Evolutionary conservation across 2,797 vertebrate genomes (phyloP).

Genomic region (Gallinago nigripennis): DNA sequence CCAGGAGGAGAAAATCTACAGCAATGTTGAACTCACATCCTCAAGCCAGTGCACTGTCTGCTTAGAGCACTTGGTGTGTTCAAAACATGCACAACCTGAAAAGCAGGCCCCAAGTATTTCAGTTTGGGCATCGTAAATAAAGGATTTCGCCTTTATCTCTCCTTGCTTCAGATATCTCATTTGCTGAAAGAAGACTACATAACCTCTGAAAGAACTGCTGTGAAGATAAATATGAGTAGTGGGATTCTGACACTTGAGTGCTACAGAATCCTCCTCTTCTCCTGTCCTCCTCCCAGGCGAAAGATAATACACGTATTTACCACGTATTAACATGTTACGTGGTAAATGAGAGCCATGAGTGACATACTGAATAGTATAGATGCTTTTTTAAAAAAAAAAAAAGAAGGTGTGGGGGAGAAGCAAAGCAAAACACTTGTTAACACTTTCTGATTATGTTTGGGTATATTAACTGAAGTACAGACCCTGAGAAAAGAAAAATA

Average conservation of each 20-base stretch:
- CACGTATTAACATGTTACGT: neutral
- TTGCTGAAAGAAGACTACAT: neutral
- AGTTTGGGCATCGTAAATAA: neutral
- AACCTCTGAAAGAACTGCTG: neutral
- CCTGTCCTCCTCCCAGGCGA: neutral
- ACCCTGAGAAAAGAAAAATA: neutral
- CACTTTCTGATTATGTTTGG: neutral
- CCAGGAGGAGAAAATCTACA: neutral
- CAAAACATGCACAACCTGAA: neutral
- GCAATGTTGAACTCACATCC: fast-evolving
- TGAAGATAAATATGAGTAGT: neutral
- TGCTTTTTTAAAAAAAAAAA: neutral
- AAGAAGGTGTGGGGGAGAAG: fast-evolving
- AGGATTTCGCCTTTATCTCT: neutral
- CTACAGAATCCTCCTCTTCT: neutral
- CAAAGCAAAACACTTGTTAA: neutral
- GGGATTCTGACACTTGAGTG: neutral
- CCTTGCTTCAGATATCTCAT: neutral
- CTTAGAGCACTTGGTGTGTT: neutral
- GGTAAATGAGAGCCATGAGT: neutral
- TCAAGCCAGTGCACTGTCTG: neutral
- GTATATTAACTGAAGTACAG: neutral
- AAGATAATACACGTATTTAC: neutral
- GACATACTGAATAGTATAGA: neutral
- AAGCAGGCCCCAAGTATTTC: neutral